These are phyloP conservation scores for Tachuris rubrigastra DNA, from an alignment of 2,113 vertebrate genomes.

Conservation along the genomic window DNA sequence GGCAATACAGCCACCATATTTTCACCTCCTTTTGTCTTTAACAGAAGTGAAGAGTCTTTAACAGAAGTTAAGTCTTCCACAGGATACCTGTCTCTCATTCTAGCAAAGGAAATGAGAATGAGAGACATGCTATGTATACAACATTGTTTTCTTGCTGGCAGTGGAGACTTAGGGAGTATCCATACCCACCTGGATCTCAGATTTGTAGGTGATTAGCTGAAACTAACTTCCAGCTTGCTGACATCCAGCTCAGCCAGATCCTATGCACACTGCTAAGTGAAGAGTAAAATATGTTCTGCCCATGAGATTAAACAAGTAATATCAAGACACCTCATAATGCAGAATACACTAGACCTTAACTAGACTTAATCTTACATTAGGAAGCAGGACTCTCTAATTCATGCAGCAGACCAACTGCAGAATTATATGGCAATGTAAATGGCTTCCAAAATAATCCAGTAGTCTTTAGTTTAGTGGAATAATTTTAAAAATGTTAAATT, in stretches of 20 bases:
- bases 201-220: not conserved
- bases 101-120: not conserved
- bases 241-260: not conserved
- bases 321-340: not conserved
- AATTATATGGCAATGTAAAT: not conserved
- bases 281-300: not conserved
- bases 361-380: not conserved
- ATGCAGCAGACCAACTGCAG: not conserved
- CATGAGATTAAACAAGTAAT: not conserved
- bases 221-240: not conserved
- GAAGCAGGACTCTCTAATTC: not conserved
- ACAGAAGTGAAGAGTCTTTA: not conserved
- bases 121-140: not conserved
- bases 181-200: not conserved
- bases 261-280: not conserved
- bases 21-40: not conserved
- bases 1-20: not conserved
- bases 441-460: not conserved
- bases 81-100: not conserved
- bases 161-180: not conserved
- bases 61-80: not conserved
- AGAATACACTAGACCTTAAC: not conserved
- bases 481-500: not conserved
- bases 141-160: not conserved
- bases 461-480: not conserved